Evolutionary conservation across 92 coral and sea anemone species (phyloP).

Genomic region (Metridium senile): DNA sequence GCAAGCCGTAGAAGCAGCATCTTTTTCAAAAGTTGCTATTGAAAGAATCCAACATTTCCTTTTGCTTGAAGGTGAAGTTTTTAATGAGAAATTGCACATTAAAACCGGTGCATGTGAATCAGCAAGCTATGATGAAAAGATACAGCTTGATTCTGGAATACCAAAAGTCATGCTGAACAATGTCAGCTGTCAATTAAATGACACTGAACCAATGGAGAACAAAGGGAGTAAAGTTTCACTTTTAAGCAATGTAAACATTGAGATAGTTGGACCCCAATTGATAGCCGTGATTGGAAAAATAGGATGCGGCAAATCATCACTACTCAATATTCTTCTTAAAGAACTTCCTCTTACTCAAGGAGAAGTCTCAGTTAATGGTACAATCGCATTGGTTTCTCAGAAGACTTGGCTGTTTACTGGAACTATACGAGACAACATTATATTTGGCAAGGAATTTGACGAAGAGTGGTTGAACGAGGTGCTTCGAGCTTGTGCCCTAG

Average conservation of each 20-base stretch:
- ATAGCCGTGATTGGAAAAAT: conserved; percentile 23
- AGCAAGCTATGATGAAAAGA: background rate
- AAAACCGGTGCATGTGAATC: background rate
- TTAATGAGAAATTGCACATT: background rate
- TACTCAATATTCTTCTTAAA: background rate
- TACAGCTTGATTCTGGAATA: background rate
- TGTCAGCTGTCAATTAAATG: background rate
- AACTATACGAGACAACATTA: conserved; percentile 29
- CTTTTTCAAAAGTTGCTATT: background rate
- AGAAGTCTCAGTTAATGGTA: background rate
- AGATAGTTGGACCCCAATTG: background rate
- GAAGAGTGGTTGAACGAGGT: conserved; percentile 6
- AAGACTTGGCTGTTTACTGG: conserved; percentile 31
- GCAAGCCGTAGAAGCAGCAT: background rate
- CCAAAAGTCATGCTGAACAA: background rate
- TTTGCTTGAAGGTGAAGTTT: background rate
- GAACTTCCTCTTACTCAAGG: conserved; percentile 30
- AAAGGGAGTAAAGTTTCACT: background rate
- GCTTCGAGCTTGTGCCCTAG: conserved; percentile 22
- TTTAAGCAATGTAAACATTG: background rate
- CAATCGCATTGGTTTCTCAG: conserved; percentile 10
- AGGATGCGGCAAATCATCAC: conserved; percentile 22
- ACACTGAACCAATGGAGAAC: too few species aligned
- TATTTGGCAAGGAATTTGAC: conserved; percentile 11
- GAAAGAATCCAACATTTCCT: conserved; percentile 4